Evolutionary conservation across 2,797 vertebrate genomes (phyloP).

Genomic region (Sebastolobus altivelis): DNA sequence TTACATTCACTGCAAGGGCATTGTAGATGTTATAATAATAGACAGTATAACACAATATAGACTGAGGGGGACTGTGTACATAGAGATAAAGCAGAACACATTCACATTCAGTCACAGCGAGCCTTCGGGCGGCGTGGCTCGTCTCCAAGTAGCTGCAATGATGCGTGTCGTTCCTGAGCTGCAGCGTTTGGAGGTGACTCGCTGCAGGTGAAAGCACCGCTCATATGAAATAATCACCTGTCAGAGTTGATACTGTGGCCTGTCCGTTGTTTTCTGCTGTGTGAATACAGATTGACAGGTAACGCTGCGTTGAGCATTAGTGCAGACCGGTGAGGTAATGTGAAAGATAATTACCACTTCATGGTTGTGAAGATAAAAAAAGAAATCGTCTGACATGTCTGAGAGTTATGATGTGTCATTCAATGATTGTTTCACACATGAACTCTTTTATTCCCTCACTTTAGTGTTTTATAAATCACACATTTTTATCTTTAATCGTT

Average conservation of each 20-base stretch:
- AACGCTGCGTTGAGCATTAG: constrained; percentile 14
- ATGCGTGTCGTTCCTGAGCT: constrained; percentile 35
- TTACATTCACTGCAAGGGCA: neutral
- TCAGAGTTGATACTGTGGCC: constrained; percentile 47
- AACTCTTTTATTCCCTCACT: neutral
- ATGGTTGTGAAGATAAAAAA: neutral
- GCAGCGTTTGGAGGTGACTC: constrained; percentile 47
- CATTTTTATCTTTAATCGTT: neutral
- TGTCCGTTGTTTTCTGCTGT: constrained; percentile 40
- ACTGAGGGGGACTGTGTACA: neutral
- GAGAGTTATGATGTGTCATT: neutral
- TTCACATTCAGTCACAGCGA: constrained; percentile 4
- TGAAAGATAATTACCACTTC: constrained; percentile 30
- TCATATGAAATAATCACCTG: constrained; percentile 47
- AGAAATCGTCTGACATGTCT: neutral
- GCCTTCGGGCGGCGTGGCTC: neutral
- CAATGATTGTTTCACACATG: neutral
- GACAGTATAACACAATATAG: neutral
- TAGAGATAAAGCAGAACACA: neutral
- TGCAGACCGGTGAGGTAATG: constrained; percentile 11
- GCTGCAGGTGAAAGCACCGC: constrained; percentile 14
- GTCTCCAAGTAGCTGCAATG: constrained; percentile 21
- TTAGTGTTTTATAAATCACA: neutral
- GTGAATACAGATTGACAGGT: constrained; percentile 40
- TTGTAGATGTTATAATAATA: neutral